Evolutionary conservation across 2,113 vertebrate genomes (phyloP), one percentile per base, ranked within the genome.

Genomic region (Ophthalmolycus amberensis): DNA sequence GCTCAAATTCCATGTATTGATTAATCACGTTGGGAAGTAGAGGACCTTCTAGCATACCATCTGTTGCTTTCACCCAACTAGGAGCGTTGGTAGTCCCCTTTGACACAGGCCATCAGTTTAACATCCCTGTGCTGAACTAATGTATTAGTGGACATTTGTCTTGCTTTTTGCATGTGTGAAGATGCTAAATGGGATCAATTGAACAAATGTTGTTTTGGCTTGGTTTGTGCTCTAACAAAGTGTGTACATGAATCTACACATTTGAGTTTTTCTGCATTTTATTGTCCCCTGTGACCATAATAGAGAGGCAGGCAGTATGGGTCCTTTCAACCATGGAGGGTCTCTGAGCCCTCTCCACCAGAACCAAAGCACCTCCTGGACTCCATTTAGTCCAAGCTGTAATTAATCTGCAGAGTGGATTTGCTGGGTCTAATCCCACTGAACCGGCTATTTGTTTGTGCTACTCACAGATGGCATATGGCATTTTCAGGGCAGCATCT

Each of bases 341-440:
- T 44, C 46, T 50, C 44, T 83, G 40, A 88, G 65, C 76, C 4
- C 50, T 62, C 65, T 71, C 46, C 46, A 20, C 5, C 16, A 64
- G n/a, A 85, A 88, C 77, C 73, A 76, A 85, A 88, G 75, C 79
- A 71, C 78, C 74, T 82, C 85, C 83, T 92, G 84, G 80, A 75
- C 75, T 83, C 75, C n/a, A 22, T 83, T 77, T 75, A 10, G 5
- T 67, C 63, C 76, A 80, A 64, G 71, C 83, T 85, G 77, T 85
- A 87, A 85, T 87, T 88, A 52, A 92, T 92, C 91, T 88, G 63
- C 79, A 75, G 75, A 90, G 63, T 82, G 87, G 79, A 82, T 90
- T 90, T 88, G 65, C 83, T 86, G 77, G 79, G 85, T 58, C 82
- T 88, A 86, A 88, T 90, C 85, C 83, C 59, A 52, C 64, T 87